Base-by-base conservation (phyloP, 2,113 vertebrate genomes). In the Cavia porcellus region DNA sequence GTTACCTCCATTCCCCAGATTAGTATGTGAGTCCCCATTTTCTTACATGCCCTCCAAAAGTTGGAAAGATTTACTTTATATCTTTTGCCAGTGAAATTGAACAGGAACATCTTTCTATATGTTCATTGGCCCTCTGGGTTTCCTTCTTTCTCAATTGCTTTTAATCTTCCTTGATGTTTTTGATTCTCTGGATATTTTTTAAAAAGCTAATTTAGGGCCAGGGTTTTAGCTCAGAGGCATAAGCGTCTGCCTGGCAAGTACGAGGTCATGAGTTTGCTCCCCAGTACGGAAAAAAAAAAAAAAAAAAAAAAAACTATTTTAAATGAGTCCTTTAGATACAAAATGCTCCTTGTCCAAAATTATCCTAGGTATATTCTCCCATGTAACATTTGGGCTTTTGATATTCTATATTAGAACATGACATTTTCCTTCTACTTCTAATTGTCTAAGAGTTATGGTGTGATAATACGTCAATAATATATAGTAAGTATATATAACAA, bases 361-460 rank as follows among this genome's bases (percentile, higher is more conserved):
- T 59, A 88, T 59, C 50, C 74, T 19, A 52, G 17, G 1, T 42
- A 9, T 85, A 30, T 38, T 91, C n/a, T 80, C 47, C 4, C 28
- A 72, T 17, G 38, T 80, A 4, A 57, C 17, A 66, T 93, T 80
- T 52, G 24, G 62, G 8, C 4, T 61, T 87, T 84, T 80, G 52
- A 79, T 74, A 62, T 35, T 82, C 12, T 86, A 17, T 72, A 24
- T 38, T 61, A 92, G 4, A 77, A 62, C 81, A 86, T 70, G 59
- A 68, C 15, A 42, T 25, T 70, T 87, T 86, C 42, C 45, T 88
- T 88, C 24, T 84, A 17, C 45, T 84, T 62, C 24, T 28, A 74
- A 32, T 59, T 74, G 81, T 57, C 87, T 59, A 84, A 64, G 75
- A 94, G 61, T 62, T 52, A 79, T 92, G 77, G 82, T 90, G 62